Evolutionary conservation across 1,140 invertebrate species (phyloP), one percentile per base, ranked within the genome.

Genomic region (Melipona quadrifasciata): DNA sequence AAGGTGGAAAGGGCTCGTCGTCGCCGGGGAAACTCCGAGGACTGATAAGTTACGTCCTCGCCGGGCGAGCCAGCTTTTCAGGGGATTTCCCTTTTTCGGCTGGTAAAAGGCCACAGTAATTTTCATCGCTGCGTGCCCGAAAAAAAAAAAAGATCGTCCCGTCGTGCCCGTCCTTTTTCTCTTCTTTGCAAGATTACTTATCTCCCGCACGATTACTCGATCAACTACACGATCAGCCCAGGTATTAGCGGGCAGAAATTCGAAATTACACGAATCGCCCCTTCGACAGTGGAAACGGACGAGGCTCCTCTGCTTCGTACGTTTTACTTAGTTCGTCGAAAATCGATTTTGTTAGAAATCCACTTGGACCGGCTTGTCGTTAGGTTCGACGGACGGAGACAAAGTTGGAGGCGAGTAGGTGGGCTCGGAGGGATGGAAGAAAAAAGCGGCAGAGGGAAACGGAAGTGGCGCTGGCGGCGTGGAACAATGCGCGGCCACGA

Each of bases 11-110:
- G 87, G 85, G 80, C 71, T 89, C 74, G 39, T 47, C 82, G 57
- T 65, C 74, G 86, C 76, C 76, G 78, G 31, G 79, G 76, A 89
- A 84, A 76, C 82, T 80, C 67, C 72, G 75, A 83, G 76, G 84
- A 86, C 87, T 91, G 90, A 91, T 90, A 91, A 91, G 90, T 91
- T 89, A 89, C 84, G 87, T 85, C 82, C 82, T 82, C 79, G 39
- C 68, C 65, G 81, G 11, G 61, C 58, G 74, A 47, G 75, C 80
- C 71, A 64, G 86, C 86, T 86, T 90, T 89, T 68, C 73, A 74
- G 64, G 58, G 77, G 86, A 87, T 77, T 82, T 82, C 80, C 31
- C 82, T 64, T 88, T n/a, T 89, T 80, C 51, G 73, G n/a, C 12
- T 71, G 27, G 64, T 51, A 57, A 85, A 90, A 73, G 73, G 57